phyloP scores from a whole-genome alignment of 2,797 vertebrate genomes.

The Eulemur rubriventer region DNA sequence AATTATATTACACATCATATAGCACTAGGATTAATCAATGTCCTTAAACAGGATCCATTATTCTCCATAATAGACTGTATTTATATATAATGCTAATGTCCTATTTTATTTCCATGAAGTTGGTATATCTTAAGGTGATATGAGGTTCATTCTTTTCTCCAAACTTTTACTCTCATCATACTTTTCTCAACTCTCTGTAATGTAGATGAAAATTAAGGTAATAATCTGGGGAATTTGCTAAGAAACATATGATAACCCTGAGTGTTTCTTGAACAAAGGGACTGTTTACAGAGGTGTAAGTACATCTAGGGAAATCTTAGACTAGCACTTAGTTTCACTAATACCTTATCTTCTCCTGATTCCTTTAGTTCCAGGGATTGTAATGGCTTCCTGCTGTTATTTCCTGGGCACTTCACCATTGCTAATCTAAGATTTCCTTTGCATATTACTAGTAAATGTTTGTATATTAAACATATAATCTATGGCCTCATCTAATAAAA shows the following conservation, averaged over 20 bases:
- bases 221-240: neutral
- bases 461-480: neutral
- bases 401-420: neutral
- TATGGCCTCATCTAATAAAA: neutral
- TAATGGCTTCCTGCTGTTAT: neutral
- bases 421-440: neutral
- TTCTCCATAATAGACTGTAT: slow-evolving; percentile 21
- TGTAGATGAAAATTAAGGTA: neutral
- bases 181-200: neutral
- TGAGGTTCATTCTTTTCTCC: neutral
- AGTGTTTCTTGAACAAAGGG: neutral
- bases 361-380: neutral
- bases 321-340: neutral
- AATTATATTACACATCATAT: slow-evolving; percentile 70
- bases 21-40: slow-evolving; percentile 74
- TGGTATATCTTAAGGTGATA: neutral
- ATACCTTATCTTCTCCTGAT: too few relatives aligned
- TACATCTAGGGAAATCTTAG: neutral
- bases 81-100: neutral
- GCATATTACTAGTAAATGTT: neutral
- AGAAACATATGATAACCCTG: neutral
- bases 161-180: neutral
- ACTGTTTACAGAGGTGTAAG: neutral
- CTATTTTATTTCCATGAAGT: neutral
- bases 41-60: slow-evolving; percentile 50